Percentiles rank a stretch among this genome's conserved stretches.
phyloP scores from a whole-genome alignment of 2,797 vertebrate genomes.

The Salarias fasciatus region DNA sequence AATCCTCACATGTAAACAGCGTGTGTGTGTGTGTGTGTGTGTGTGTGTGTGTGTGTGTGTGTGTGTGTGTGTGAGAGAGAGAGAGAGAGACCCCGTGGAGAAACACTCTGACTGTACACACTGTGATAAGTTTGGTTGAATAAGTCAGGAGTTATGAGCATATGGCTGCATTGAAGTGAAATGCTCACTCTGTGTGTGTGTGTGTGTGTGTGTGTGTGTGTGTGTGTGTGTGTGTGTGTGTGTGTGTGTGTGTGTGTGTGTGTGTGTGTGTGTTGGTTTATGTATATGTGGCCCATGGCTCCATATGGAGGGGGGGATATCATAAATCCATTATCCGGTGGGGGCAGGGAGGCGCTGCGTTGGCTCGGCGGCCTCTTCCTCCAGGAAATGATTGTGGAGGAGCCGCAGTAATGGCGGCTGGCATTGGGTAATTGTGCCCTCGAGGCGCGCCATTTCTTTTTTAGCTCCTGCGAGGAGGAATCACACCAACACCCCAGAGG shows the following conservation, averaged over 20 bases:
- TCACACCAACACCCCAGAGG: conserved; percentile 63
- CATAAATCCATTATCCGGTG: conserved; percentile 64
- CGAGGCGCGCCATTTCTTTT: conserved; percentile 70
- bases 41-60: too few species aligned
- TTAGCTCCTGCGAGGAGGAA: conserved; percentile 67
- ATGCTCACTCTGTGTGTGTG: conserved; percentile 24
- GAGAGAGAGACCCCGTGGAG: neutral
- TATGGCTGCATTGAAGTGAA: conserved; percentile 36
- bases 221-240: conserved; percentile 25
- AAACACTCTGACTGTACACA: conserved; percentile 18
- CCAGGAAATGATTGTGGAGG: conserved; percentile 50
- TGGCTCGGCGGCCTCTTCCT: conserved; percentile 36
- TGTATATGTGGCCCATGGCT: conserved; percentile 50
- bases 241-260: conserved; percentile 28
- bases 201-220: conserved; percentile 26
- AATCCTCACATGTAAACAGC: neutral
- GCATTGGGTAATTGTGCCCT: conserved; percentile 80
- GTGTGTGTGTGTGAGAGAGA: too few species aligned
- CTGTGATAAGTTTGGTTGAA: conserved; percentile 32
- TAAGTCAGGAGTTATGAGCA: conserved; percentile 37
- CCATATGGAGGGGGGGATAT: conserved; percentile 62
- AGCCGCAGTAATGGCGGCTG: conserved; percentile 72
- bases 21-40: too few species aligned
- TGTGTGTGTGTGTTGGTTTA: conserved; percentile 44
- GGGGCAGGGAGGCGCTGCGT: conserved; percentile 38